phyloP scores from a whole-genome alignment of 2,888 invertebrate species.

The Eurois occulta region DNA sequence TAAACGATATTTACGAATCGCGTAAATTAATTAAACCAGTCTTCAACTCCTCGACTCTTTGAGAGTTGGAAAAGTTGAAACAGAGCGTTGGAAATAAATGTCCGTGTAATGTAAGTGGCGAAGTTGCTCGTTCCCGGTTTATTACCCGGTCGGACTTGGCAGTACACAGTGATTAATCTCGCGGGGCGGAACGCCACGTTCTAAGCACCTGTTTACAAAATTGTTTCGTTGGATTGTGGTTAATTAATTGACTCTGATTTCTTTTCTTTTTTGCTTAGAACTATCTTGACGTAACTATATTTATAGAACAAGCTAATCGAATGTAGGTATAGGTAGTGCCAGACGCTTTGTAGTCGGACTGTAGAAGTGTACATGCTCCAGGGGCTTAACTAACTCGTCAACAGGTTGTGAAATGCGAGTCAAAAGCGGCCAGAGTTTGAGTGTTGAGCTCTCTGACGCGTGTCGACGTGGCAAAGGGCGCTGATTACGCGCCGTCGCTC shows the following conservation, averaged over 20 bases:
- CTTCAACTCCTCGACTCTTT: slow-evolving; percentile 77
- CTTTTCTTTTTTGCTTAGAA: slow-evolving; percentile 27
- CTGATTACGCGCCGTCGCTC: slow-evolving; percentile 86
- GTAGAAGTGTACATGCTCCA: slow-evolving; percentile 78
- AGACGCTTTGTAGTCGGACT: slow-evolving; percentile 79
- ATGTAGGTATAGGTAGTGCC: slow-evolving; percentile 29
- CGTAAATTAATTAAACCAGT: slow-evolving; percentile 86
- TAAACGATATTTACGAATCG: slow-evolving; percentile 79
- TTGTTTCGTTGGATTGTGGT: slow-evolving; percentile 71
- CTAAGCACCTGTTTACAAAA: slow-evolving; percentile 74
- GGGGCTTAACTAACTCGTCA: slow-evolving; percentile 86
- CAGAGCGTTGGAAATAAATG: slow-evolving; percentile 87
- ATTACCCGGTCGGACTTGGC: slow-evolving; percentile 81
- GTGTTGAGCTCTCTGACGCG: slow-evolving; percentile 82
- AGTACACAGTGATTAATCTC: slow-evolving; percentile 84
- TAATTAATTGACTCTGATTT: slow-evolving; percentile 68
- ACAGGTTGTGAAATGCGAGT: slow-evolving; percentile 88
- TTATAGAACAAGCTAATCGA: slow-evolving; percentile 29
- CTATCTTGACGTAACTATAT: not conserved
- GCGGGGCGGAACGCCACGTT: slow-evolving; percentile 69
- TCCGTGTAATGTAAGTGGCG: slow-evolving; percentile 88
- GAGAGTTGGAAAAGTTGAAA: slow-evolving; percentile 85
- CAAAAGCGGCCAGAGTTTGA: slow-evolving; percentile 82
- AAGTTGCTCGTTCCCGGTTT: slow-evolving; percentile 87
- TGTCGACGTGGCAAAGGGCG: slow-evolving; percentile 85